Evolutionary conservation across 2,797 vertebrate species (phyloP).

Genomic region (Sylvia borin): DNA sequence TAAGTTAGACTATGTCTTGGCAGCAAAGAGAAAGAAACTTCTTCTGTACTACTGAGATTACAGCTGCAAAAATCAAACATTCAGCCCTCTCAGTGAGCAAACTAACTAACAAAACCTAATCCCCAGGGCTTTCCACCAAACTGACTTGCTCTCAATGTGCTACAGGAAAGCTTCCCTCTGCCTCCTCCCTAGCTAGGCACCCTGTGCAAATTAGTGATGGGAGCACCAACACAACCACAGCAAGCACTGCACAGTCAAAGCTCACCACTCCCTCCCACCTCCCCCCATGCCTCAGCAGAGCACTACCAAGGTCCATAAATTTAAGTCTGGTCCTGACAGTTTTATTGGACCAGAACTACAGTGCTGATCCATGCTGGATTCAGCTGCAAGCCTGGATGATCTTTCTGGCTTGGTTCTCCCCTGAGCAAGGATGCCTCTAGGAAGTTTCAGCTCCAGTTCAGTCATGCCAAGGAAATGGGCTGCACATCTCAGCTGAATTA

Average conservation of each 20-base stretch:
- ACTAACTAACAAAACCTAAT: neutral
- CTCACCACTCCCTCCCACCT: neutral
- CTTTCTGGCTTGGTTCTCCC: neutral
- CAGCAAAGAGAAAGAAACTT: neutral
- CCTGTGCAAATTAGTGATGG: neutral
- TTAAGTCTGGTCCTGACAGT: neutral
- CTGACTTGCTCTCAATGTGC: neutral
- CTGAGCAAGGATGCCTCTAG: neutral
- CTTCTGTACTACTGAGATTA: neutral
- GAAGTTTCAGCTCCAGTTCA: slow-evolving; percentile 25
- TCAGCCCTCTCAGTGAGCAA: neutral
- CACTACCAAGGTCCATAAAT: neutral
- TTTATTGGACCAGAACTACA: neutral
- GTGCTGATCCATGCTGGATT: neutral
- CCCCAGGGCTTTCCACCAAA: neutral
- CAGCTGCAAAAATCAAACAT: neutral
- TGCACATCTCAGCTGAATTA: neutral
- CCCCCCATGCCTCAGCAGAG: neutral
- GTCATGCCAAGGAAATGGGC: neutral
- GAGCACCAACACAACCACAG: neutral
- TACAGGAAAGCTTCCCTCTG: neutral
- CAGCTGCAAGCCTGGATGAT: neutral
- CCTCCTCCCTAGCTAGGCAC: neutral
- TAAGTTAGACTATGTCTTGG: neutral
- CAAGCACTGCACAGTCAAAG: neutral